Evolutionary conservation across 2,888 invertebrate genomes (phyloP), one percentile per base, ranked within the genome.

Genomic region (Hipparchia semele): DNA sequence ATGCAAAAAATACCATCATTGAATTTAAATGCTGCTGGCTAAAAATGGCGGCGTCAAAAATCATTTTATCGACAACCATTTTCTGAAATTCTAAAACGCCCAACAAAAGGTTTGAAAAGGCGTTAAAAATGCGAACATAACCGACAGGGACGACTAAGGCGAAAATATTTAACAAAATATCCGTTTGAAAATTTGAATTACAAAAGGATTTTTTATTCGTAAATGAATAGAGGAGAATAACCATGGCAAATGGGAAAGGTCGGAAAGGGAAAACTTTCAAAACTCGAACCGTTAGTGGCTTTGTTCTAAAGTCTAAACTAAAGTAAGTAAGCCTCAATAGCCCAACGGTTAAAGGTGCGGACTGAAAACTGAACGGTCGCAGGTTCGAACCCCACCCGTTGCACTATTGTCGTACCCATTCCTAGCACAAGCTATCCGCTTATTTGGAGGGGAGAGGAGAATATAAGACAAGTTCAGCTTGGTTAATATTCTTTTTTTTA

Each of bases 91-190:
- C 60, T 45, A 61, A 61, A 61, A 61, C 6, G 12, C 39, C 12
- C 6, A 45, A 61, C 60, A 61, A 61, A 61, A 12, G 60, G 60
- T 7, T 61, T 45, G 10, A 7, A 45, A 61, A 61, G 2, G 60
- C 45, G 60, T 60, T 60, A 60, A 39, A 61, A 61, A n/a, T 61
- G n/a, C n/a, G 12, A 61, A 61, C 39, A 45, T 61, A 61, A 39
- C 60, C 12, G n/a, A 61, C 60, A 59, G 8, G 12, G 12, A n/a
- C 12, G 60, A 9, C 45, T 6, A 45, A 45, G 39, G 45, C 45
- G 45, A 12, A 61, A 45, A 61, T n/a, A 39, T 61, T 61, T 7
- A 45, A 61, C 60, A 61, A 45, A 49, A 58, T 23, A 23, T 6
- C 23, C 23, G 8, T 58, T 58, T 58, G 13, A 23, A 23, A 56